phyloP scores from a whole-genome alignment of 2,797 vertebrate genomes.

The Sparus aurata region DNA sequence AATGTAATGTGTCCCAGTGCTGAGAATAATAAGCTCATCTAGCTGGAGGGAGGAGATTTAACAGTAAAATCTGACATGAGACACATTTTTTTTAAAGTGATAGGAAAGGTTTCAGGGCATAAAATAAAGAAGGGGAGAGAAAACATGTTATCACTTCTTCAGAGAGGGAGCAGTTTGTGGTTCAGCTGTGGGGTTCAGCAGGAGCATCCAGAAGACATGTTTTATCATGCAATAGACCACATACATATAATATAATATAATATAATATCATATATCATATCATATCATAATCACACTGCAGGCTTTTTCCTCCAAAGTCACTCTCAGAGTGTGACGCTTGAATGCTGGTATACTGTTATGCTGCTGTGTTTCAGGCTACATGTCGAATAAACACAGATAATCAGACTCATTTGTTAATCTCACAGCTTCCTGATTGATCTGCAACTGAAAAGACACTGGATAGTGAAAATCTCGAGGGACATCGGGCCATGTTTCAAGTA shows the following conservation, averaged over 20 bases:
- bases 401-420: too few relatives aligned
- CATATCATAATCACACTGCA: too few relatives aligned
- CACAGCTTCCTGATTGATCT: too few relatives aligned
- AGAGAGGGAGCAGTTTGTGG: not conserved
- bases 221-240: not conserved
- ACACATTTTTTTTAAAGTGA: conserved; percentile 21
- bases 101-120: not conserved
- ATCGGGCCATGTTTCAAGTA: too few relatives aligned
- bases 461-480: too few relatives aligned
- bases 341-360: too few relatives aligned
- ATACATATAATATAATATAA: not conserved
- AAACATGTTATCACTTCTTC: too few relatives aligned
- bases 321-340: not conserved
- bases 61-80: conserved; percentile 4
- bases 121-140: not conserved
- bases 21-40: conserved; percentile 40
- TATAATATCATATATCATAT: too few relatives aligned
- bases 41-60: conserved; percentile 20
- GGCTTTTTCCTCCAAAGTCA: too few relatives aligned
- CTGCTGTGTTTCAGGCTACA: too few relatives aligned
- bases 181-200: not conserved
- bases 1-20: conserved; percentile 23
- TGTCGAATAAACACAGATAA: too few relatives aligned
- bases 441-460: too few relatives aligned
- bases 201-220: not conserved